A percentile compares a stretch with the other conserved stretches of the same genome.
These are phyloP conservation scores for Intellagama lesueurii DNA, from an alignment of 2,797 vertebrate species.

Conservation along the genomic window DNA sequence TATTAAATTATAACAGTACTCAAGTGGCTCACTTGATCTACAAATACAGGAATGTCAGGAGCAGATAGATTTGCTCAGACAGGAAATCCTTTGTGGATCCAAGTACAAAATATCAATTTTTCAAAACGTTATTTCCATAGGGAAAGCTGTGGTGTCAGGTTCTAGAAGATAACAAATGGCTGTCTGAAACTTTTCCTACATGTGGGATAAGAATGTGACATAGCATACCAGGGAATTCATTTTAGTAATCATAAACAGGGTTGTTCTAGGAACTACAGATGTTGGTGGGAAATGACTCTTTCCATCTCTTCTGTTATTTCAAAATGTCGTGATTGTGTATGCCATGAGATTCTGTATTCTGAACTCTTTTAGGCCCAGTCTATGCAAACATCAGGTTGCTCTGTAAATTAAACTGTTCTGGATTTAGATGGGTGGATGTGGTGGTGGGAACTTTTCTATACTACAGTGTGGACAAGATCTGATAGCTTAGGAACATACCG, in stretches of 20 bases:
- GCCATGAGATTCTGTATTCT: background rate
- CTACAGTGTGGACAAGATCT: no score
- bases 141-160: conserved; percentile 2
- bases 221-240: background rate
- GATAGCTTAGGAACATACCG: no score
- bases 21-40: conserved; percentile 37
- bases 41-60: background rate
- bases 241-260: background rate
- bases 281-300: background rate
- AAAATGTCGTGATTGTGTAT: background rate
- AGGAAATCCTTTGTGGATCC: conserved; percentile 29
- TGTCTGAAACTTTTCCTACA: background rate
- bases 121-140: background rate
- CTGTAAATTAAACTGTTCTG: background rate
- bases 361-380: background rate
- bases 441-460: background rate
- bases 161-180: background rate
- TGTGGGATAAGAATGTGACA: background rate
- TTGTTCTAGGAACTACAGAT: background rate
- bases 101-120: conserved; percentile 22
- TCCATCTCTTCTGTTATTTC: background rate
- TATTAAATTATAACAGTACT: conserved; percentile 26
- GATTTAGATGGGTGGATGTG: background rate
- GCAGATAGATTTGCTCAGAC: conserved; percentile 18
- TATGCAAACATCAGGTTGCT: background rate